phyloP scores from a whole-genome alignment of 2,797 vertebrate genomes.

The Aplochiton taeniatus region DNA sequence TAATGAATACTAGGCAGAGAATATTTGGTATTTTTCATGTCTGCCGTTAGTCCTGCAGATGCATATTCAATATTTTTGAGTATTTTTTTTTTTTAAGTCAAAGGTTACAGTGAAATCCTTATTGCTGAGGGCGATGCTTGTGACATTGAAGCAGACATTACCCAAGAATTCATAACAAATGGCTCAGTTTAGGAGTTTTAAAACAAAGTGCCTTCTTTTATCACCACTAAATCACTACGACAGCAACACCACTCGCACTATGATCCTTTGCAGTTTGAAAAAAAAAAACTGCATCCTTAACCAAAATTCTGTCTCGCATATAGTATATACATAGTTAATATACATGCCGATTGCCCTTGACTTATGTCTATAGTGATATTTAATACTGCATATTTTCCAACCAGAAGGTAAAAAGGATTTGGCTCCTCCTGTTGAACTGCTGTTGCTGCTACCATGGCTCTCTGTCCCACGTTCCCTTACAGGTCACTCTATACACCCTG shows the following conservation, averaged over 20 bases:
- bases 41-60: constrained; percentile 57
- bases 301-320: constrained; percentile 26
- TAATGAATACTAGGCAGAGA: constrained; percentile 33
- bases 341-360: constrained; percentile 45
- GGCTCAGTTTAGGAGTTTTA: constrained; percentile 38
- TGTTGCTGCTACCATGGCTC: constrained; percentile 24
- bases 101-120: constrained; percentile 33
- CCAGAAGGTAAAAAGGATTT: not conserved
- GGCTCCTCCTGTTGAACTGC: not conserved
- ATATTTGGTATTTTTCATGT: constrained; percentile 55
- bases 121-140: constrained; percentile 20
- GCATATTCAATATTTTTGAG: constrained; percentile 47
- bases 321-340: constrained; percentile 50
- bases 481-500: constrained; percentile 26
- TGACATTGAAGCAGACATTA: constrained; percentile 25
- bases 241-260: constrained; percentile 41
- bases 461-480: constrained; percentile 30
- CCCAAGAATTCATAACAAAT: constrained; percentile 29
- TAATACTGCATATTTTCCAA: constrained; percentile 36
- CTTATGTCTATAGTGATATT: constrained; percentile 33
- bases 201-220: constrained; percentile 65
- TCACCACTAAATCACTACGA: constrained; percentile 35
- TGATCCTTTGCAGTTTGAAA: constrained; percentile 43
- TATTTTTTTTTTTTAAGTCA: constrained; percentile 6
- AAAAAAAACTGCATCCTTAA: constrained; percentile 10